Base-by-base conservation (phyloP, 2,113 vertebrate species). In the Caranx ignobilis region DNA sequence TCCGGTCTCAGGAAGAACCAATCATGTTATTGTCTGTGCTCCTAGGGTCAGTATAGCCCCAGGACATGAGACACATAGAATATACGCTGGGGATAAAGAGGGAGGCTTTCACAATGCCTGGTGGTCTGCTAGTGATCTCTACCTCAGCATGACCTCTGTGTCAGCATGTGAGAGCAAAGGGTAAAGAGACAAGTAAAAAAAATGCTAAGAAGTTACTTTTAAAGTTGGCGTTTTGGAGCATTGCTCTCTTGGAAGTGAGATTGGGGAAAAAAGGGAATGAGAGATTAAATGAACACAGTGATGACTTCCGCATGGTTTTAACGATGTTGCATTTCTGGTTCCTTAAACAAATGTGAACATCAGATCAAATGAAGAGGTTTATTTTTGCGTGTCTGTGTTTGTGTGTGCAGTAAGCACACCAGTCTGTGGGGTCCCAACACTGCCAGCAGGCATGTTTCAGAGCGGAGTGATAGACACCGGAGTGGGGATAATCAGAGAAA, bases 1-100 rank as follows among this genome's bases (percentile, higher is more conserved):
- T 91, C 88, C 79, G 85, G 88, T 88, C 90, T 90, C 89, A 93
- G 92, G 89, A 93, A 93, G 92, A 92, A 84, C 90, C 89, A 92
- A 86, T 93, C 90, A 89, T 75, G 84, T 84, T 89, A 78, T 89
- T 83, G 86, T 79, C 82, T 35, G 13, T 86, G 91, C 84, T 84
- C 82, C 79, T 60, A 63, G 80, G 94, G 93, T 93, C 92, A 94
- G 87, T 48, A 43, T 82, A 77, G 91, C 91, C 91, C 69, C 69
- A 60, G 89, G 91, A 84, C 83, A 90, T 78, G 68, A 90, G 81
- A 84, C 88, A 86, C 69, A 87, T 79, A 85, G 85, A 71, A 88
- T 91, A 91, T 77, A 83, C 19, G 45, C 81, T 48, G 57, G 69
- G 84, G 87, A 87, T 87, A 86, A 87, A 85, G 64, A 79, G 31